phyloP scores from a whole-genome alignment of 1,140 invertebrate species.

The Halictus rubicundus region DNA sequence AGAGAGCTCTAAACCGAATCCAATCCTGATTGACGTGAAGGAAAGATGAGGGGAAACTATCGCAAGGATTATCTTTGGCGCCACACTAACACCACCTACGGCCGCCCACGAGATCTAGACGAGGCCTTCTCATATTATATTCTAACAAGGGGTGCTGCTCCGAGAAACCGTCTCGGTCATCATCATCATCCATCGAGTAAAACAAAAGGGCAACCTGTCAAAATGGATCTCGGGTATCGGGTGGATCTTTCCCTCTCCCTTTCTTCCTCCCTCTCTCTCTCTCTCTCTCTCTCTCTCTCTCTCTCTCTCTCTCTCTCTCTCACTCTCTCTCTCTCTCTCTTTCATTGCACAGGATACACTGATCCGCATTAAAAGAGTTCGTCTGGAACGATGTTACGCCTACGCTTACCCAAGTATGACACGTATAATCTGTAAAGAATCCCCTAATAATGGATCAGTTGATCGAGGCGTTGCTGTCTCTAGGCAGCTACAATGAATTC shows the following conservation, averaged over 20 bases:
- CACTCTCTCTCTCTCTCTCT: too few species aligned
- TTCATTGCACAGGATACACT: conserved; percentile 52
- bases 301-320: conserved; percentile 23
- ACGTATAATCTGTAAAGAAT: conserved; percentile 59
- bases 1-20: conserved; percentile 75
- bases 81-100: conserved; percentile 75
- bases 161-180: conserved; percentile 50
- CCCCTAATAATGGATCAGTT: conserved; percentile 42
- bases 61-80: conserved; percentile 76
- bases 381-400: conserved; percentile 54
- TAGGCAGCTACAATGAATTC: conserved; percentile 5
- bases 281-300: background rate
- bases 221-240: conserved; percentile 61
- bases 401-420: conserved; percentile 50
- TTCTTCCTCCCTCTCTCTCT: too few species aligned
- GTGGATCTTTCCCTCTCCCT: conserved; percentile 37
- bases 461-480: background rate
- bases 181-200: conserved; percentile 61
- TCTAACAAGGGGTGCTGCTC: conserved; percentile 55
- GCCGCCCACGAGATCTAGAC: conserved; percentile 60
- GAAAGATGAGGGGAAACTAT: conserved; percentile 74
- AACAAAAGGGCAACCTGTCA: conserved; percentile 67
- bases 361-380: conserved; percentile 63
- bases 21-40: conserved; percentile 78
- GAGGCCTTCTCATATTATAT: conserved; percentile 59